These are phyloP conservation scores for Guaruba guarouba DNA, from an alignment of 2,113 vertebrate genomes.

Conservation along the genomic window DNA sequence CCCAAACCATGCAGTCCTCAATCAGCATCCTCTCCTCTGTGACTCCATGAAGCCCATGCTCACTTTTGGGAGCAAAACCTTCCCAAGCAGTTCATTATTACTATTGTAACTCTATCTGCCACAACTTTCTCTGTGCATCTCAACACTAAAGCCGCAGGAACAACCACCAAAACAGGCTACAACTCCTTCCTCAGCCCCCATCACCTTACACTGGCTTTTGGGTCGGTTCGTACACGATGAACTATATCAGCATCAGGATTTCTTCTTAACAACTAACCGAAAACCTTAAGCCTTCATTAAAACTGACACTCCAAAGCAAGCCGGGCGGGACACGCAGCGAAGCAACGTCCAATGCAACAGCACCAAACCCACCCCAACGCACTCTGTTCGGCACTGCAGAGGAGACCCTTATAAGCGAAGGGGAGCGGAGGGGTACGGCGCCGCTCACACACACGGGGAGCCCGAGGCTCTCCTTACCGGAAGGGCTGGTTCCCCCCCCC, in stretches of 20 bases:
- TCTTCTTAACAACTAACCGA: background rate
- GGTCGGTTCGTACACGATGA: fast-evolving
- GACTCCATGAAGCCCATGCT: background rate
- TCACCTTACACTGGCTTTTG: background rate
- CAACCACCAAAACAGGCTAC: background rate
- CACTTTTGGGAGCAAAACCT: background rate
- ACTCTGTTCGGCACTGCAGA: background rate
- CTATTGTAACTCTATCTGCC: background rate
- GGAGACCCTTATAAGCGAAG: background rate
- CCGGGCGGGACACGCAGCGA: background rate
- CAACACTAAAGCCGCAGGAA: background rate
- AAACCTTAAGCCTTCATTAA: background rate
- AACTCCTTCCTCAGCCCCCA: background rate
- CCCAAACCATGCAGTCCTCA: background rate
- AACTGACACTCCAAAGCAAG: background rate
- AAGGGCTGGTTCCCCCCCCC: no score
- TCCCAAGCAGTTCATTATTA: background rate
- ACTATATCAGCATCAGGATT: fast-evolving
- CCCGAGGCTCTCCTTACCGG: no score
- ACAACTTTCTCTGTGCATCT: background rate
- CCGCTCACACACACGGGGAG: background rate
- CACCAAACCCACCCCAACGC: background rate
- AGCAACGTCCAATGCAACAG: background rate
- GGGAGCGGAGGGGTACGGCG: no score
- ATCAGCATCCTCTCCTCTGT: background rate